Evolutionary conservation across 1,140 invertebrate genomes (phyloP).

Genomic region (Mizuhopecten yessoensis): DNA sequence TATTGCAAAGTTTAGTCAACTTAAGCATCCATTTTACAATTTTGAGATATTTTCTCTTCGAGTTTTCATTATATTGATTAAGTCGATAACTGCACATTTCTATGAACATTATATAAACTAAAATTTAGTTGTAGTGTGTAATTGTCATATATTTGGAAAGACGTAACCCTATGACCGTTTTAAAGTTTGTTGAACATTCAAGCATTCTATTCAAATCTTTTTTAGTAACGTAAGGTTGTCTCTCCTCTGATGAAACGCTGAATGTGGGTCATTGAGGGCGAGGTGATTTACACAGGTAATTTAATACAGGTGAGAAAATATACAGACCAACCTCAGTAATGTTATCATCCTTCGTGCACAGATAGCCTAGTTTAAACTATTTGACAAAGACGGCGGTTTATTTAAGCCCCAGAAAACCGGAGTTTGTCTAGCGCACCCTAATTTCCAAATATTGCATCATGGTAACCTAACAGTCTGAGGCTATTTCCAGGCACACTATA

Average conservation of each 20-base stretch:
- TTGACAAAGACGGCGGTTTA: too few relatives aligned
- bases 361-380: background rate
- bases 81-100: background rate
- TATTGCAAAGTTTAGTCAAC: background rate
- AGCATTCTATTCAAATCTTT: too few relatives aligned
- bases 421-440: too few relatives aligned
- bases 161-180: too few relatives aligned
- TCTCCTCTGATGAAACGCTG: background rate
- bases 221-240: background rate
- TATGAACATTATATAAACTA: background rate
- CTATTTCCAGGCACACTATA: too few relatives aligned
- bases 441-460: too few relatives aligned
- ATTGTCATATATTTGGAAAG: too few relatives aligned
- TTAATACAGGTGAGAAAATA: slow-evolving; percentile 6
- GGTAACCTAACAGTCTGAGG: too few relatives aligned
- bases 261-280: background rate
- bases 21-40: background rate
- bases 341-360: background rate
- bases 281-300: slow-evolving; percentile 15
- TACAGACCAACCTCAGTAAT: background rate
- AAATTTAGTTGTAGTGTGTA: background rate
- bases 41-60: too few relatives aligned
- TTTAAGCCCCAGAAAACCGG: too few relatives aligned
- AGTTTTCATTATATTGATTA: background rate
- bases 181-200: too few relatives aligned